phyloP scores from a whole-genome alignment of 92 coral and sea anemone species.

The Siderastrea siderea region DNA sequence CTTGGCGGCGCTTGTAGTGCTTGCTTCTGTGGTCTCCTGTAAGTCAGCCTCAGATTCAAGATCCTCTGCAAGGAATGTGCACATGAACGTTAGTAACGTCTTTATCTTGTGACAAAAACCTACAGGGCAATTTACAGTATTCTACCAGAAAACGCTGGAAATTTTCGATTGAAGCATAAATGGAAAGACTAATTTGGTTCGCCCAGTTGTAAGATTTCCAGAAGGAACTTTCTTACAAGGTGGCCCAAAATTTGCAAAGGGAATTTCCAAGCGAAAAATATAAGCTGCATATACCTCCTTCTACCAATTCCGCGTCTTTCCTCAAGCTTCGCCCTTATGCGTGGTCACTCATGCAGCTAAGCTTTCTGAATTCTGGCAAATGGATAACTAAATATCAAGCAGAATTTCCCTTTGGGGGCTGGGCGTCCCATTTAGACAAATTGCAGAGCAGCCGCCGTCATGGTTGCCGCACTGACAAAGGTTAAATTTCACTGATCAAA shows the following conservation, averaged over 20 bases:
- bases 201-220: no score
- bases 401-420: no score
- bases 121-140: neutral
- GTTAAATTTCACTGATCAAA: no score
- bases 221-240: no score
- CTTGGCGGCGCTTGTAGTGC: constrained; percentile 6
- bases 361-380: no score
- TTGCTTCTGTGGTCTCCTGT: constrained; percentile 64
- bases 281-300: neutral
- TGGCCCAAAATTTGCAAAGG: no score
- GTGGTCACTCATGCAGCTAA: neutral
- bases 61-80: constrained; percentile 31
- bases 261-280: no score
- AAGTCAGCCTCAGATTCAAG: constrained; percentile 81
- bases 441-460: no score
- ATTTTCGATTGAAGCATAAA: neutral
- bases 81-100: neutral
- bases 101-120: neutral
- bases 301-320: neutral
- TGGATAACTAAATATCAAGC: no score
- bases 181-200: neutral
- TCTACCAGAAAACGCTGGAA: no score
- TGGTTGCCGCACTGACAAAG: no score
- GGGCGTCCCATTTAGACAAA: no score
- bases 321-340: neutral